A percentile compares a stretch with the other conserved stretches of the same genome.
phyloP scores from a whole-genome alignment of 2,113 vertebrate species.

The Indicator maculatus region DNA sequence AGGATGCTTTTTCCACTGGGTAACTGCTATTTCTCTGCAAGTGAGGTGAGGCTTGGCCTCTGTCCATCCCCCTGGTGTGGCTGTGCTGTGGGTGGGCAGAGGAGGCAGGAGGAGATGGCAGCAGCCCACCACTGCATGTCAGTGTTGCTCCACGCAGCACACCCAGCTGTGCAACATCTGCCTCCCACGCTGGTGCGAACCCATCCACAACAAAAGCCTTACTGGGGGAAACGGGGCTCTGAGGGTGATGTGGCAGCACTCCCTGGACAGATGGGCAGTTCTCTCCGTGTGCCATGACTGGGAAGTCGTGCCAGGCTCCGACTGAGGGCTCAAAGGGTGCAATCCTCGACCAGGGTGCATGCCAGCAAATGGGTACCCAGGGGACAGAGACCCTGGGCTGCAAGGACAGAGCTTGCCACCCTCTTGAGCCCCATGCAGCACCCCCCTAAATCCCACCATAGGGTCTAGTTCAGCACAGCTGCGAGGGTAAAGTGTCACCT shows the following conservation, averaged over 20 bases:
- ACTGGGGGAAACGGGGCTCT: fast-evolving
- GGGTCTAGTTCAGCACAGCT: fast-evolving
- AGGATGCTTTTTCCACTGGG: background rate
- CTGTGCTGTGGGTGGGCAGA: background rate
- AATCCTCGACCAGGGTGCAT: fast-evolving
- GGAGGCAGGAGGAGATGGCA: background rate
- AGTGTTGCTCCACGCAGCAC: slow-evolving; percentile 29
- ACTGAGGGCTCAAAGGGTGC: background rate
- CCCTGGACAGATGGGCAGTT: fast-evolving
- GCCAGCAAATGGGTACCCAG: too few species aligned
- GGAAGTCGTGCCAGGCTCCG: fast-evolving
- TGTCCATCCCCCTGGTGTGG: background rate
- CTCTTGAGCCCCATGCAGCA: background rate
- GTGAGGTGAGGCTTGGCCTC: background rate
- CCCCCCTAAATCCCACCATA: background rate
- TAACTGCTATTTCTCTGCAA: background rate
- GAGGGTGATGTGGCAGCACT: background rate
- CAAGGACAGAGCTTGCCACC: background rate
- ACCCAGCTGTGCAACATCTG: slow-evolving; percentile 51
- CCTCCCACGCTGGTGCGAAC: fast-evolving
- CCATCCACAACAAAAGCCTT: fast-evolving
- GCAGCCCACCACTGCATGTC: slow-evolving; percentile 20
- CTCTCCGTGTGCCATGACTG: background rate
- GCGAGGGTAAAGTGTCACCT: background rate
- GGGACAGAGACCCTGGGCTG: background rate